Conservation (phyloP, 2,113 vertebrate species). For the Sinocyclocheilus rhinocerous region DNA sequence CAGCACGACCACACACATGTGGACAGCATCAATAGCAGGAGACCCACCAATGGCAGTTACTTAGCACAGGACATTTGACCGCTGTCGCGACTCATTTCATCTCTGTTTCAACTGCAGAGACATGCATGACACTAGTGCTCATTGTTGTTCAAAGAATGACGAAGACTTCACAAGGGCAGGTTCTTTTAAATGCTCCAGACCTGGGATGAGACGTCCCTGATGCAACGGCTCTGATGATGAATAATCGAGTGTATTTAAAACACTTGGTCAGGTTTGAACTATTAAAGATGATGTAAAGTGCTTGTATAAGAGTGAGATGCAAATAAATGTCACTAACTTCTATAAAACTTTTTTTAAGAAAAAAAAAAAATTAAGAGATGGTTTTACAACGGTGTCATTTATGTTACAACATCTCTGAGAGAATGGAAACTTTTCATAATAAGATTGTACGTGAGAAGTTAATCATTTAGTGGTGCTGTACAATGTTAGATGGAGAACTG, state of each 20-base stretch:
- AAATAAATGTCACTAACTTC: slow-evolving; percentile 36
- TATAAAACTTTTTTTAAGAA: no score
- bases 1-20: background rate
- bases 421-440: background rate
- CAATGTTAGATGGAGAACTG: background rate
- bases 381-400: background rate
- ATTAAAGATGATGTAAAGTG: background rate
- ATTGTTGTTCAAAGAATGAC: background rate
- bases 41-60: slow-evolving; percentile 37
- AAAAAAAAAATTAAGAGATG: background rate
- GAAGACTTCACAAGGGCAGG: background rate
- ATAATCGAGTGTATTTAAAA: background rate
- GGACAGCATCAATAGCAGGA: slow-evolving; percentile 37
- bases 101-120: background rate
- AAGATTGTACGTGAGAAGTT: background rate
- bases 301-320: background rate
- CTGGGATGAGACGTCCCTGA: no score
- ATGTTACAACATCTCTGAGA: background rate
- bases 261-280: background rate
- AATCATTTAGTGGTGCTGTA: background rate
- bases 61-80: slow-evolving; percentile 38
- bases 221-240: background rate
- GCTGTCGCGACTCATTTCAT: slow-evolving; percentile 9
- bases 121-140: background rate
- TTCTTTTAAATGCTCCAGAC: background rate